Evolutionary conservation across 64 coral and sea anemone species (phyloP).

Genomic region (Montipora capricornis): DNA sequence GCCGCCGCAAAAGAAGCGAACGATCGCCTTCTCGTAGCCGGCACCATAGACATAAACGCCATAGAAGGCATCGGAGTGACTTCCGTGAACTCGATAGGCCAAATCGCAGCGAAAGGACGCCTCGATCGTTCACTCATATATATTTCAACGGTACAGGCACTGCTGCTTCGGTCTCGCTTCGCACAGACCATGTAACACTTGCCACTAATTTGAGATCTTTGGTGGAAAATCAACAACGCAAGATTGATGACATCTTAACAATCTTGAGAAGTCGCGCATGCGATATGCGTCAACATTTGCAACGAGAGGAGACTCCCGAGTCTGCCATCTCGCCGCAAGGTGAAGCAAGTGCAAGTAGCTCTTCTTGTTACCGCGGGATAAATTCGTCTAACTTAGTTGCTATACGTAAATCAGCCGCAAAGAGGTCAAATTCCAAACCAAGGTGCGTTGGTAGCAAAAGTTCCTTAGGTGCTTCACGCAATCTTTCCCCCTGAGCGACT

Average conservation of each 20-base stretch:
- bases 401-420: neutral
- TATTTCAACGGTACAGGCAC: constrained; percentile 8
- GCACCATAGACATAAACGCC: neutral
- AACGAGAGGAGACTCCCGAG: neutral
- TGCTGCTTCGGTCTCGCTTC: constrained; percentile 10
- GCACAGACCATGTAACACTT: constrained; percentile 16
- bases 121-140: constrained; percentile 24
- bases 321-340: neutral
- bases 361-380: neutral
- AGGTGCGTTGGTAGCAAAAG: neutral
- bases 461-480: too few relatives aligned
- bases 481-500: neutral
- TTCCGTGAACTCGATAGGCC: neutral
- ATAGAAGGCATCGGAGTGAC: neutral
- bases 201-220: constrained; percentile 25
- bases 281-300: neutral
- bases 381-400: constrained; percentile 12
- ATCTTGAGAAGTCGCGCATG: neutral
- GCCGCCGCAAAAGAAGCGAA: neutral
- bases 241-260: neutral
- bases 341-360: neutral
- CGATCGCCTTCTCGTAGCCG: neutral
- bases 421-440: neutral
- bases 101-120: neutral
- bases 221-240: neutral